Evolutionary conservation across 2,113 vertebrate species (phyloP).

Genomic region (Ancistrus triradiatus): DNA sequence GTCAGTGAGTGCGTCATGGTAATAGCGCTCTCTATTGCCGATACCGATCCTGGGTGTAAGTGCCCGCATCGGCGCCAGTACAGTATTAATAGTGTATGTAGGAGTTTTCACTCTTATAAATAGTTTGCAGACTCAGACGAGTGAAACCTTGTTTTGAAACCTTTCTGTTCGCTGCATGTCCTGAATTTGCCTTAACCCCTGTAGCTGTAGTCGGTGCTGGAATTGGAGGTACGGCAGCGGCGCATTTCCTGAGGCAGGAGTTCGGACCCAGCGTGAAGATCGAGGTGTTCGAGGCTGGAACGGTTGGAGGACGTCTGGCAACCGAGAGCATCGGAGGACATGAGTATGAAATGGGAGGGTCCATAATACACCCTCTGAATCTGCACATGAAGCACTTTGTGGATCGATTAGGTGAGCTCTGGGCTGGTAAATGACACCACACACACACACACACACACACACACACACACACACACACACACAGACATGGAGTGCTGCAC

Average conservation of each 20-base stretch:
- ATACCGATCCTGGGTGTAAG: too few relatives aligned
- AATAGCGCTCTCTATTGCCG: too few relatives aligned
- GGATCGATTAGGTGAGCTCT: constrained; percentile 82
- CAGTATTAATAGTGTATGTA: too few relatives aligned
- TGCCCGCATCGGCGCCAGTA: too few relatives aligned
- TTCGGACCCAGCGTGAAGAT: constrained; percentile 79
- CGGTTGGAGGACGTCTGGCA: constrained; percentile 78
- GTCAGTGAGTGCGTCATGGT: too few relatives aligned
- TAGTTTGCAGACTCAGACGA: too few relatives aligned
- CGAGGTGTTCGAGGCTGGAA: constrained; percentile 77
- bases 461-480: not conserved
- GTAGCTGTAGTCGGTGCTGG: constrained; percentile 86
- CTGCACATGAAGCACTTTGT: constrained; percentile 92
- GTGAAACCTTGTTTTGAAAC: too few relatives aligned
- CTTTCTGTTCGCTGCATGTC: too few relatives aligned
- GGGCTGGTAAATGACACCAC: too few relatives aligned
- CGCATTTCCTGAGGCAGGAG: constrained; percentile 83
- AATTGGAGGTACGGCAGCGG: constrained; percentile 81
- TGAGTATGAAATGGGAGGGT: constrained; percentile 79
- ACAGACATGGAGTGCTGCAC: too few relatives aligned
- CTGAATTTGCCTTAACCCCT: not conserved
- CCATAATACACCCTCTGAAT: constrained; percentile 85
- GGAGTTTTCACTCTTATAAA: too few relatives aligned
- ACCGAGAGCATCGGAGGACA: constrained; percentile 69
- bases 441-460: not conserved